Base-by-base conservation (phyloP, 2,113 vertebrate species). In the Eubucco bourcierii region DNA sequence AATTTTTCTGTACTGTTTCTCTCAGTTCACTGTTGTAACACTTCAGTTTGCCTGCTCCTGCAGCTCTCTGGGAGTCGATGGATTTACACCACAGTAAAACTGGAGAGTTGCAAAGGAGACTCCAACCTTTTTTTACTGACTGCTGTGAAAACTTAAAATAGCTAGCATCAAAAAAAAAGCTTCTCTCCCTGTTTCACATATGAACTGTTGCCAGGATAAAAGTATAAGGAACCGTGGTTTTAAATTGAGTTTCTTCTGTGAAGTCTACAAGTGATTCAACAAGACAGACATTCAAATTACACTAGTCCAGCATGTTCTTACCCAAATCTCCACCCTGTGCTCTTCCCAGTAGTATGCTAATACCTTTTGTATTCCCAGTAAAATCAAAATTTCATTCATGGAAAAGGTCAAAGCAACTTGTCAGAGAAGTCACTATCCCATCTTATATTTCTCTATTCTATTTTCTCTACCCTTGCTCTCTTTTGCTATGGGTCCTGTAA, bases 111-210 rank as follows among this genome's bases (percentile, higher is more conserved):
- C 16, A 88, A 86, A 86, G 76, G 72, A 72, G 50, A 59, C 80
- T 90, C 34, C 44, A 67, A 33, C 7, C 12, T 33, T 90, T 81
- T 92, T 90, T 39, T 71, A 75, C 53, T 68, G 53, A 84, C 80
- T 72, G 33, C 73, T 78, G 17, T 10, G 18, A 52, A 82, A 89
- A 87, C 64, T 85, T 93, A 77, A 95, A 86, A 74, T n/a, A 84
- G 50, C 44, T 52, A 9, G 7, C 52, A 81, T 64, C 5, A 84
- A 91, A 88, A 41, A 41, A 47, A 66, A 61, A 19, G 53, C 4
- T 74, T 72, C 61, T 65, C 33, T 80, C 23, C 20, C 39, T 60
- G 25, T 82, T 94, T 39, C 46, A 90, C 34, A 33, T 39, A 87
- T 44, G 88, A 90, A 72, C 50, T 13, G 23, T 34, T 75, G n/a